Base-by-base conservation (phyloP, 2,797 vertebrate species). In the Ambastaia sidthimunki region DNA sequence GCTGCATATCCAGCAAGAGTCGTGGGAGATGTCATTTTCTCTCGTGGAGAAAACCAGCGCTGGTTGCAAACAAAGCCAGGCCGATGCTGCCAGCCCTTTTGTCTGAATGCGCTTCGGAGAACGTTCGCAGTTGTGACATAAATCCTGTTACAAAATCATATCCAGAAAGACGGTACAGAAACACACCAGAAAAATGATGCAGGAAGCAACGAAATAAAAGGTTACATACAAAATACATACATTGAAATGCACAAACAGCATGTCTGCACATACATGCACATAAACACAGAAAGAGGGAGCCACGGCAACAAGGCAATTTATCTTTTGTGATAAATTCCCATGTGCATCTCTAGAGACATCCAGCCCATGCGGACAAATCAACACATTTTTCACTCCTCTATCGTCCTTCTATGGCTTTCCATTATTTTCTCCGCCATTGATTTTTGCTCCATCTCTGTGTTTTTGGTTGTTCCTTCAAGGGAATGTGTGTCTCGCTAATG, bases 241-340 rank as follows among this genome's bases (percentile, higher is more conserved):
- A 34, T n/a, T 19, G 25, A 41, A 18, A 23, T 60, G 28, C 31
- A 62, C n/a, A 4, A 37, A 28, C 59, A 31, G 12, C 54, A 18
- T 25, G 21, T 12, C 13, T 68, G 82, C 57, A 37, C 65, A 25
- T 63, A 73, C 50, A 71, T n/a, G n/a, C n/a, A n/a, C n/a, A n/a
- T n/a, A n/a, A n/a, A n/a, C 65, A 74, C 10, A 79, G 83, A 84
- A 85, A 80, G 82, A 84, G 85, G 66, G 83, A 82, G 85, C 80
- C 80, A 74, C 83, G 77, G 86, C 83, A 86, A 85, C 85, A 68
- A 85, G 84, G 88, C 86, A 87, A 90, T 91, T 90, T 90, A 89
- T 92, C 89, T 91, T 86, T 86, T 3, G 73, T 92, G 91, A 92
- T 91, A 86, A 91, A 92, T 92, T 89, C 88, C 81, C 48, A 18